Percentiles rank a stretch among this genome's conserved stretches.
Conservation (phyloP, 2,888 invertebrate genomes). For the Stegophylla sp. region DNA sequence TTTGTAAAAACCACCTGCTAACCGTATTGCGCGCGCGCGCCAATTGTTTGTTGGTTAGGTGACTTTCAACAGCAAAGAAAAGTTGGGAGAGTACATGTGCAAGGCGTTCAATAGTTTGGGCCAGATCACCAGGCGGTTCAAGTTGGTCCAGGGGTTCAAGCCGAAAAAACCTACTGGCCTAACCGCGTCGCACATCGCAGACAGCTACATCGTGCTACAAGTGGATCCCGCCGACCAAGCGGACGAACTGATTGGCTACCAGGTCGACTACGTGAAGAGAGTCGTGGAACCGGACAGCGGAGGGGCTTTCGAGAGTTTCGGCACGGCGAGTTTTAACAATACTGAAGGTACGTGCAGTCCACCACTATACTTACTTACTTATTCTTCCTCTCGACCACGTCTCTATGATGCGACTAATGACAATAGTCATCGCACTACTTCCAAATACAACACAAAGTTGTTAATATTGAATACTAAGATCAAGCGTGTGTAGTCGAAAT, state of each 20-base stretch:
- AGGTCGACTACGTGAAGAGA: slow-evolving; percentile 40
- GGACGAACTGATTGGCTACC: slow-evolving; percentile 45
- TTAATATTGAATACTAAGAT: no score
- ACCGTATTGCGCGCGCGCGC: not conserved
- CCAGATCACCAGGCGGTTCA: slow-evolving; percentile 38
- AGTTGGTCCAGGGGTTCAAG: slow-evolving; percentile 41
- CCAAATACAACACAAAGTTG: no score
- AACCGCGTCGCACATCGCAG: slow-evolving; percentile 2
- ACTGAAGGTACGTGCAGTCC: slow-evolving; percentile 35
- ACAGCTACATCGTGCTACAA: slow-evolving; percentile 38
- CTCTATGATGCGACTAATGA: no score
- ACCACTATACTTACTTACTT: not conserved
- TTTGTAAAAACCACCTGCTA: not conserved
- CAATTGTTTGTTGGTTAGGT: slow-evolving; percentile 7
- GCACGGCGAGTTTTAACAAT: slow-evolving; percentile 36
- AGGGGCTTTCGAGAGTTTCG: slow-evolving; percentile 43
- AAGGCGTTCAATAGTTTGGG: slow-evolving; percentile 23
- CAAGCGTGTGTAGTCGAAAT: no score
- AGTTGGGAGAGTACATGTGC: slow-evolving; percentile 48
- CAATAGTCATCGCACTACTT: no score
- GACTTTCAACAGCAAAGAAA: slow-evolving; percentile 30
- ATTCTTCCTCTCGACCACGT: not conserved
- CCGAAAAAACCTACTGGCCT: slow-evolving; percentile 41
- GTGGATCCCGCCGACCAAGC: slow-evolving; percentile 1
- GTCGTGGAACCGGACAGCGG: slow-evolving; percentile 13